phyloP scores from a whole-genome alignment of 2,888 invertebrate species.

The Orthosia incerta region DNA sequence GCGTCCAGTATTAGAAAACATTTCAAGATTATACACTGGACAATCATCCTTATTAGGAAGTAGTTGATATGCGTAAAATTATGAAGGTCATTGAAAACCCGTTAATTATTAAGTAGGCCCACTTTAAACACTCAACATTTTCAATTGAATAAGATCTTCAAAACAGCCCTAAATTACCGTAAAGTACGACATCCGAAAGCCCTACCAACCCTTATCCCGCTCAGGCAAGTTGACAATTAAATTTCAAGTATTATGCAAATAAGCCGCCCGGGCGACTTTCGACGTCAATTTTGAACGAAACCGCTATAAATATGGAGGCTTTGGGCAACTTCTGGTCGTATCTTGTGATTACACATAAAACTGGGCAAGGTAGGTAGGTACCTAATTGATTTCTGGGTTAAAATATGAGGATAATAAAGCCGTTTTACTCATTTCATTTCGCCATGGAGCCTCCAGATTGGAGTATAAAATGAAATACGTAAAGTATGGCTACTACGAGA shows the following conservation, averaged over 20 bases:
- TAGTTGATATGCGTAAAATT: neutral
- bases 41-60: too few species aligned
- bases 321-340: slow-evolving; percentile 42
- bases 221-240: slow-evolving; percentile 57
- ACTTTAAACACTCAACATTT: slow-evolving; percentile 2
- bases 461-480: too few species aligned
- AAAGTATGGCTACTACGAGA: too few species aligned
- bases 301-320: slow-evolving; percentile 55
- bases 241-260: slow-evolving; percentile 66
- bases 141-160: slow-evolving; percentile 23
- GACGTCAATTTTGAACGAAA: slow-evolving; percentile 55
- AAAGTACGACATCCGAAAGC: slow-evolving; percentile 16
- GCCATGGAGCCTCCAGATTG: neutral
- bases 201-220: slow-evolving; percentile 15
- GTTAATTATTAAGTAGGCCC: neutral
- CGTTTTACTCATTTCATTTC: neutral
- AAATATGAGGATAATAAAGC: slow-evolving; percentile 28
- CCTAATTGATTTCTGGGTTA: slow-evolving; percentile 43
- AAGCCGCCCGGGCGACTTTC: slow-evolving; percentile 42
- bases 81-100: neutral
- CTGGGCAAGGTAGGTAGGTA: slow-evolving; percentile 24
- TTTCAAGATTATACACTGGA: too few species aligned
- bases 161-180: slow-evolving; percentile 18
- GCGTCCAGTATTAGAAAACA: too few species aligned
- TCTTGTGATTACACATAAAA: slow-evolving; percentile 56